Evolutionary conservation across 2,888 invertebrate species (phyloP).

Genomic region (Siphonodentalium dalli): DNA sequence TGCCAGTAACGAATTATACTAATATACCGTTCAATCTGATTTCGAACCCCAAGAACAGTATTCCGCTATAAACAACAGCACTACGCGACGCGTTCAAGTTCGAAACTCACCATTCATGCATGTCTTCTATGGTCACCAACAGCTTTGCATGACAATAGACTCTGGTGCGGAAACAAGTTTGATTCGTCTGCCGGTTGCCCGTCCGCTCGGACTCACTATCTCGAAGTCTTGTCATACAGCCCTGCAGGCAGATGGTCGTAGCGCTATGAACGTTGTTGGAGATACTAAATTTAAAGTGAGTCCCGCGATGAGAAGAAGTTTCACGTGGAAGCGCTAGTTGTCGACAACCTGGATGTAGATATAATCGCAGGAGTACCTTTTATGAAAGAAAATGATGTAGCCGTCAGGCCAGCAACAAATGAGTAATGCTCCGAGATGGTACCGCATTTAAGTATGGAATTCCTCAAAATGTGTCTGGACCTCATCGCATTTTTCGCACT

Average conservation of each 20-base stretch:
- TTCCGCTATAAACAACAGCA: no score
- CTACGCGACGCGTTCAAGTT: no score
- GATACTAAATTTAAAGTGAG: neutral
- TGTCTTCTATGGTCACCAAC: no score
- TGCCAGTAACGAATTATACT: no score
- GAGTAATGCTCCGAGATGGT: constrained; percentile 7
- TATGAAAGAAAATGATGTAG: constrained; percentile 22
- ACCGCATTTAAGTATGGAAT: neutral
- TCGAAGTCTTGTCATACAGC: neutral
- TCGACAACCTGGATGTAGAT: constrained; percentile 15
- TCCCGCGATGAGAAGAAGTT: neutral
- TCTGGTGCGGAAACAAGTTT: no score
- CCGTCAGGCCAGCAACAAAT: constrained; percentile 12
- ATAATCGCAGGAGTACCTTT: constrained; percentile 18
- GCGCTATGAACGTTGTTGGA: no score
- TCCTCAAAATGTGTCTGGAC: neutral
- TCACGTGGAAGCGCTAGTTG: no score
- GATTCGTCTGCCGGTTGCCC: no score
- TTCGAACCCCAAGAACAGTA: no score
- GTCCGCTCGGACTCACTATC: neutral
- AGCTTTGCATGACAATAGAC: no score
- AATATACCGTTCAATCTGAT: no score
- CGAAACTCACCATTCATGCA: no score
- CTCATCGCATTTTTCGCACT: neutral
- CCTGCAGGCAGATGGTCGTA: constrained; percentile 8